Base-by-base conservation (phyloP, 2,113 vertebrate species). In the Suncus etruscus region DNA sequence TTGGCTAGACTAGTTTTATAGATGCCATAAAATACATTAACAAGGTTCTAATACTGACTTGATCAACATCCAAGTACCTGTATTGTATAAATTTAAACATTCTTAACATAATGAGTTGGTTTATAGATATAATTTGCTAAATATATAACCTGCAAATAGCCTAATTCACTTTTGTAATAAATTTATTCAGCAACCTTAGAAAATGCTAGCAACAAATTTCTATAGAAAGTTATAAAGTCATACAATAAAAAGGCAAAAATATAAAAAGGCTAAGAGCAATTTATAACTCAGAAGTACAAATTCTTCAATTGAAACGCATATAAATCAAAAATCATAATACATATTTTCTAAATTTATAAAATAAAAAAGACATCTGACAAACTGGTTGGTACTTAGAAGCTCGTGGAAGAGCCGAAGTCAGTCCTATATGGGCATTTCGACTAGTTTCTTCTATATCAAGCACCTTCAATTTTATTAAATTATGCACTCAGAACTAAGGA, bases 121-220 rank as follows among this genome's bases (percentile, higher is more conserved):
- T 92, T 25, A 69, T 93, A 31, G 63, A 27, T 14, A 87, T 54
- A 39, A 87, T 77, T 91, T 65, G 51, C 32, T 87, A 89, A 94
- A 89, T 91, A 87, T 92, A 92, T 89, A 82, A 93, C 86, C 50
- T 61, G 22, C 45, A 90, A 94, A 91, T 63, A 90, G 48, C 32
- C 65, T 90, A 66, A 92, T 86, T 96, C 24, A 91, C 47, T 87
- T 87, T 68, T 85, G 5, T 58, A 92, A 94, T 94, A 95, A 81
- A 89, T 91, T 79, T 93, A 69, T 69, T 89, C 63, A 68, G 47
- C 18, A 86, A 63, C 12, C 18, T 20, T 83, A 11, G 29, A 83
- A 94, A 92, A 94, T 61, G 8, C 39, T 70, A 89, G 83, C 32
- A 72, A 91, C 91, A 94, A 92, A 80, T 79, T 77, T 92, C 65